phyloP scores from a whole-genome alignment of 2,113 vertebrate species.

The Trochalopteron elliotii region DNA sequence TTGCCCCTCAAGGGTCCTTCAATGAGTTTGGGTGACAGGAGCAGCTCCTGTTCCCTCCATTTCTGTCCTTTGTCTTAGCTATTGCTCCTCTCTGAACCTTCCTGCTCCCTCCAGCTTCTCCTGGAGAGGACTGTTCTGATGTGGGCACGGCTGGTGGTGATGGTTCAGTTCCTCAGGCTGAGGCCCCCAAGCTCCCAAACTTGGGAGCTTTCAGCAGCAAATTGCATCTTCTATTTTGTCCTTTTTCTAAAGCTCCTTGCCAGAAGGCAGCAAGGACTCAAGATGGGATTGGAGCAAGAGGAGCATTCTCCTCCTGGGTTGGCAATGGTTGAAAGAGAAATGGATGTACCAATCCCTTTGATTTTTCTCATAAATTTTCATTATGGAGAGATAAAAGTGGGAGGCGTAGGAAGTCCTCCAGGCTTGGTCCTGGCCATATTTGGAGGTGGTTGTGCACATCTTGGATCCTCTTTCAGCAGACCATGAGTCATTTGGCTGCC shows the following conservation, averaged over 20 bases:
- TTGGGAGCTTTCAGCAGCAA: neutral
- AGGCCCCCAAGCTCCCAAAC: neutral
- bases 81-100: neutral
- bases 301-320: neutral
- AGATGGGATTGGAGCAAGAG: neutral
- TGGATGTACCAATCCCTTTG: neutral
- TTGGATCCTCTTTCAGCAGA: neutral
- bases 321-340: neutral
- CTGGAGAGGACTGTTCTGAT: accelerated
- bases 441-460: neutral
- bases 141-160: accelerated
- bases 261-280: neutral
- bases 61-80: neutral
- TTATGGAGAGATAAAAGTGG: neutral
- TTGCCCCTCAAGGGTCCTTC: neutral
- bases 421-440: neutral
- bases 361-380: neutral
- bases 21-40: neutral
- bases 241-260: neutral
- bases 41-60: neutral
- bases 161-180: neutral
- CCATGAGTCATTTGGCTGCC: neutral
- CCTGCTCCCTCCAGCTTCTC: neutral
- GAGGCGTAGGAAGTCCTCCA: neutral
- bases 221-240: neutral